Evolutionary conservation across 2,888 invertebrate genomes (phyloP).

Genomic region (Lycaena phlaeas): DNA sequence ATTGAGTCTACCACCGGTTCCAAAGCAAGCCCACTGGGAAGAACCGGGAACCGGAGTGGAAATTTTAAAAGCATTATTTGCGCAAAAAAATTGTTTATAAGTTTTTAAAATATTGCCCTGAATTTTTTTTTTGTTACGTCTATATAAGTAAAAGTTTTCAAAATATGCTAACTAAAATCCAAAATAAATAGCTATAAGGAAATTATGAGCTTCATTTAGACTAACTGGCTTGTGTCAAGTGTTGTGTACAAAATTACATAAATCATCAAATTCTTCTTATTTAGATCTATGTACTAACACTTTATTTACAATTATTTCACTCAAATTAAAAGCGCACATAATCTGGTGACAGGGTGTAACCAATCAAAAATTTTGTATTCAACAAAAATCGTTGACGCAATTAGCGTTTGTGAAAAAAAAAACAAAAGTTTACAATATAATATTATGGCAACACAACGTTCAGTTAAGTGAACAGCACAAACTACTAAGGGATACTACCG

Average conservation of each 20-base stretch:
- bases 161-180: conserved; percentile 14
- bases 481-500: too few species aligned
- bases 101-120: too few species aligned
- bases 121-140: too few species aligned
- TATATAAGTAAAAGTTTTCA: conserved; percentile 1
- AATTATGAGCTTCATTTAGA: conserved; percentile 70
- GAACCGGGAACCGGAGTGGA: too few species aligned
- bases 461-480: too few species aligned
- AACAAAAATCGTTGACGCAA: conserved; percentile 34
- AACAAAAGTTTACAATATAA: neutral
- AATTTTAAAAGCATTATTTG: too few species aligned
- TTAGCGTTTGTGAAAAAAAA: too few species aligned
- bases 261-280: conserved; percentile 29
- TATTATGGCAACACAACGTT: too few species aligned
- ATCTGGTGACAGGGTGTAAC: conserved; percentile 62
- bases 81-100: too few species aligned
- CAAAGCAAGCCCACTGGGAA: too few species aligned
- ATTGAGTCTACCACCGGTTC: too few species aligned
- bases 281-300: conserved; percentile 16
- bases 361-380: conserved; percentile 44
- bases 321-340: conserved; percentile 52
- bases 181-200: conserved; percentile 63
- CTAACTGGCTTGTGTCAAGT: conserved; percentile 64
- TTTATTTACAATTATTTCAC: conserved; percentile 19
- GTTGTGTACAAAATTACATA: conserved; percentile 47